Base-by-base conservation (phyloP, 2,113 vertebrate species). In the Carassius carassius region DNA sequence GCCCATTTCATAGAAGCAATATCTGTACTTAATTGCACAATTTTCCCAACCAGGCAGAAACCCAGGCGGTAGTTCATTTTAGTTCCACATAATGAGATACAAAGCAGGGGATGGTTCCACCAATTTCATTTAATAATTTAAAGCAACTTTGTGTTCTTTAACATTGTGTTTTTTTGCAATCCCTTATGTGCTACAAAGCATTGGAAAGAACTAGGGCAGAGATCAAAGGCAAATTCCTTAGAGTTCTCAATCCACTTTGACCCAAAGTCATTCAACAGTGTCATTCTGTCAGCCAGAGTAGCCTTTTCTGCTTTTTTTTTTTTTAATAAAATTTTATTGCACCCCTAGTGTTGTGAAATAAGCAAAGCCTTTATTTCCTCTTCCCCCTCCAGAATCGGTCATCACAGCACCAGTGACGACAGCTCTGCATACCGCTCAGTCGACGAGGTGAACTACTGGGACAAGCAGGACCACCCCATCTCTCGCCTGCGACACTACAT, bases 361-460 rank as follows among this genome's bases (percentile, higher is more conserved):
- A 73, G 0, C 70, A 4, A 37, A 4, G 3, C 35, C 23, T 76
- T 0, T 47, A 10, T 63, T 41, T 74, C n/a, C n/a, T 54, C 17
- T 54, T 51, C 29, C 25, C 17, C 0, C 3, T 70, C 6, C 65
- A 98, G 97, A 87, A 98, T 98, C 0, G 97, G 97, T 0, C 97
- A 98, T 91, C 97, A 98, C 90, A 99, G 97, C 94, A 99, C 97
- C n/a, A 98, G 97, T 0, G 97, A 98, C 0, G 97, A 99, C 94
- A 99, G 97, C 92, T 98, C 97, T 0, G 97, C 97, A 0, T 99
- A 98, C 78, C 96, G 97, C 1, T 98, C 97, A 0, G 97, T 98
- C 86, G 97, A 98, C 0, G 97, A 98, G 89, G 97, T 98, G 11
- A 97, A 95, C 79, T 98, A 98, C 65, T 99, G 97, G 97, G 97